These are phyloP conservation scores for Columba guinea DNA, from an alignment of 2,797 vertebrate genomes.

Conservation along the genomic window DNA sequence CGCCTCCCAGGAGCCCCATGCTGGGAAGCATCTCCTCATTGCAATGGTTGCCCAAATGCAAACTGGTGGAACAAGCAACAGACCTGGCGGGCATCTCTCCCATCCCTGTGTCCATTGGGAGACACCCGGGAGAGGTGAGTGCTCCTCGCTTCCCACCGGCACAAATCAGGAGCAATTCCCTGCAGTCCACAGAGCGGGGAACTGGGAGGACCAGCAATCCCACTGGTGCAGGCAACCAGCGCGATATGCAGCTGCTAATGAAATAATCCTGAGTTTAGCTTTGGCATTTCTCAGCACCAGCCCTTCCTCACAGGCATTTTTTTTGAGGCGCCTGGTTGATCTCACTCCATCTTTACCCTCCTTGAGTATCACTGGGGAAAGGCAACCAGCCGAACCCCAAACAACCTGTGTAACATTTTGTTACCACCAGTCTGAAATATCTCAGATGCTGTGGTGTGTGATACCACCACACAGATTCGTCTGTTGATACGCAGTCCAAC, in stretches of 20 bases:
- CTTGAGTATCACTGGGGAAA: rapidly evolving
- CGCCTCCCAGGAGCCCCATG: neutral
- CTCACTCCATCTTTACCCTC: neutral
- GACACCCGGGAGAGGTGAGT: neutral
- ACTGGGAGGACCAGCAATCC: neutral
- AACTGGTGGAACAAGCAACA: neutral
- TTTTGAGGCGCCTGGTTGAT: neutral
- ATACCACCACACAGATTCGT: neutral
- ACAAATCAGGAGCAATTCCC: neutral
- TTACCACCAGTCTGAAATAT: neutral
- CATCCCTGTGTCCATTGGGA: neutral
- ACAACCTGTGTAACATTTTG: neutral
- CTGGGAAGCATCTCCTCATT: neutral
- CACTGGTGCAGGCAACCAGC: neutral
- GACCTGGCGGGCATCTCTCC: neutral
- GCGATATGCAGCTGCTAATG: neutral
- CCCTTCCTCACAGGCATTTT: neutral
- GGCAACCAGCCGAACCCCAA: neutral
- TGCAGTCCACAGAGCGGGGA: neutral
- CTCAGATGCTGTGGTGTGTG: neutral
- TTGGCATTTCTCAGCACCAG: neutral
- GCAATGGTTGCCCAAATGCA: neutral
- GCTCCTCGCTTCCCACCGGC: neutral
- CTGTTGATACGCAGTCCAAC: neutral
- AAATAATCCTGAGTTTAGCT: neutral